A percentile compares a stretch with the other conserved stretches of the same genome.
Conservation (phyloP, 2,797 vertebrate genomes). For the Melanotaenia maccullochi region DNA sequence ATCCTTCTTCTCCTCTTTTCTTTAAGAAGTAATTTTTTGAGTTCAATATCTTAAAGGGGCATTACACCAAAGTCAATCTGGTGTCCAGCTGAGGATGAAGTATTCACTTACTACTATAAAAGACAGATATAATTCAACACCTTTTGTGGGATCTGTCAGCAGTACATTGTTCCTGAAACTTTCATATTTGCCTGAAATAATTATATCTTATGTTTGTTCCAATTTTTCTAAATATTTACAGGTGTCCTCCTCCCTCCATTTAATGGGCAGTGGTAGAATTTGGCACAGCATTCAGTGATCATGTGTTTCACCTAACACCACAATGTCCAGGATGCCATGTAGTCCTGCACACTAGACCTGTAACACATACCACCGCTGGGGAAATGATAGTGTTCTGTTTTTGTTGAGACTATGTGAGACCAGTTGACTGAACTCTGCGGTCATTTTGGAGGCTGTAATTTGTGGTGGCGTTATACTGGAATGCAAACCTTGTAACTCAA, state of each 20-base stretch:
- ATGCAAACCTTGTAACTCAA: constrained; percentile 54
- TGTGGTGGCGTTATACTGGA: constrained; percentile 53
- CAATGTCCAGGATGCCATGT: neutral
- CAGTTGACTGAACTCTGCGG: constrained; percentile 37
- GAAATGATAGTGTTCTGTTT: constrained; percentile 51
- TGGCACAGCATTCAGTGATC: neutral
- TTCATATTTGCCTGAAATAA: constrained; percentile 13
- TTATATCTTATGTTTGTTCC: no score
- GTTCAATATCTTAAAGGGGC: constrained; percentile 46
- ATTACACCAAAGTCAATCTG: constrained; percentile 34
- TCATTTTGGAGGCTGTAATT: constrained; percentile 54
- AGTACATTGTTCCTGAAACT: neutral
- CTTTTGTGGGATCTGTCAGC: neutral
- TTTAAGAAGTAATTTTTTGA: constrained; percentile 54
- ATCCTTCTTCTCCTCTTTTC: constrained; percentile 63
- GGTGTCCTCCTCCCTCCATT: no score
- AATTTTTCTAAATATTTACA: no score
- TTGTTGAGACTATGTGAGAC: constrained; percentile 56
- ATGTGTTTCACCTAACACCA: neutral
- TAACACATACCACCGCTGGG: constrained; percentile 17
- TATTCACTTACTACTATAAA: constrained; percentile 15
- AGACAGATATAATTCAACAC: neutral
- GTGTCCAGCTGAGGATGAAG: constrained; percentile 42
- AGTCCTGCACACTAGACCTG: neutral
- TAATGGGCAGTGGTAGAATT: neutral